Evolutionary conservation across 2,888 invertebrate species (phyloP).

Genomic region (Agrotis puta): DNA sequence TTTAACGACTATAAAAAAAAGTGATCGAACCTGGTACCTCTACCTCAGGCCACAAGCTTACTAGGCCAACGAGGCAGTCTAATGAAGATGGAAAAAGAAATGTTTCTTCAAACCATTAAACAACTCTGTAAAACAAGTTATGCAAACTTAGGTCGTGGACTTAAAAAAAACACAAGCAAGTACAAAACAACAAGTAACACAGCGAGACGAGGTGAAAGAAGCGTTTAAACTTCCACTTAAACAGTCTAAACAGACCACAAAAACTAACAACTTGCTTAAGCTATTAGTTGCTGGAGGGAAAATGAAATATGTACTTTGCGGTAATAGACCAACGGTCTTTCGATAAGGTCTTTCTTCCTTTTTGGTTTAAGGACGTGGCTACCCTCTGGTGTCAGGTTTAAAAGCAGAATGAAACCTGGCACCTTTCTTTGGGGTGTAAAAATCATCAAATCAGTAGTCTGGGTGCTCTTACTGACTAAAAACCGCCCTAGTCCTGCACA

Average conservation of each 20-base stretch:
- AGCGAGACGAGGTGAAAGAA: constrained; percentile 18
- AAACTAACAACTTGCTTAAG: constrained; percentile 40
- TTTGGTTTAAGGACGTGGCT: too few relatives aligned
- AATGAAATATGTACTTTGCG: constrained; percentile 27
- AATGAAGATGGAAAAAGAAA: constrained; percentile 1
- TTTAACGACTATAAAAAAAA: too few relatives aligned
- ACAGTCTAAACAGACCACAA: constrained; percentile 43
- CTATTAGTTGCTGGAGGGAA: constrained; percentile 41
- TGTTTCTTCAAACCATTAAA: constrained; percentile 5
- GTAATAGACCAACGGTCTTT: background rate
- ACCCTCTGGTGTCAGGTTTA: too few relatives aligned
- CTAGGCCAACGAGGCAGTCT: background rate
- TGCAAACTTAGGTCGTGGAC: constrained; percentile 21
- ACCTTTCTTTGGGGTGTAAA: too few relatives aligned
- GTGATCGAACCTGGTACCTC: too few relatives aligned
- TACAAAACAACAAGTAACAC: constrained; percentile 8
- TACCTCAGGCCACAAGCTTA: too few relatives aligned
- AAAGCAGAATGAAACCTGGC: too few relatives aligned
- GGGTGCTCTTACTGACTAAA: too few relatives aligned
- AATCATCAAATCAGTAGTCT: too few relatives aligned
- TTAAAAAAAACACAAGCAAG: background rate
- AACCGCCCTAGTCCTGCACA: too few relatives aligned
- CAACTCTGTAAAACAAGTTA: constrained; percentile 16
- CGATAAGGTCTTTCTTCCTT: too few relatives aligned
- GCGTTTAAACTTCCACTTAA: constrained; percentile 33